Conservation (phyloP, 2,113 vertebrate species). For the Thymallus thymallus region DNA sequence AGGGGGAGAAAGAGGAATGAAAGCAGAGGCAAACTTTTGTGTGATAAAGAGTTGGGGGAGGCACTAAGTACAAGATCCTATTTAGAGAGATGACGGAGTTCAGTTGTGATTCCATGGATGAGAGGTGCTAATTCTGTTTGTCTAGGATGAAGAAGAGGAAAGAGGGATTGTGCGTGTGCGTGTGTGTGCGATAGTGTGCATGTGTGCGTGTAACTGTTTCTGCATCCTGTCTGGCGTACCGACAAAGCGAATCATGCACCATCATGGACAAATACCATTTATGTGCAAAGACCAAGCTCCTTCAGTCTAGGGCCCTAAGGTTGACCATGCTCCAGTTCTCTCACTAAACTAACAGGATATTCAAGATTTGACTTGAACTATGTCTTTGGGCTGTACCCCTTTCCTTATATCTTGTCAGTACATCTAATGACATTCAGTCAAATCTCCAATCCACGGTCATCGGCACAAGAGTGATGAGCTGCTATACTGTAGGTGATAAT, state of each 20-base stretch:
- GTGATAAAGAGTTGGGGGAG: too few species aligned
- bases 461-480: conserved; percentile 33
- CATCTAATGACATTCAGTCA: neutral
- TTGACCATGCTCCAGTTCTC: conserved; percentile 22
- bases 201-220: conserved; percentile 14
- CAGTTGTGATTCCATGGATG: too few species aligned
- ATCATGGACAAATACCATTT: conserved; percentile 45
- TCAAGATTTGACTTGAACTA: conserved; percentile 25
- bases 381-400: conserved; percentile 1
- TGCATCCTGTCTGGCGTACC: conserved; percentile 24
- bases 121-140: too few species aligned
- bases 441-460: neutral
- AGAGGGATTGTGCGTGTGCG: too few species aligned
- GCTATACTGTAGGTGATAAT: conserved; percentile 32
- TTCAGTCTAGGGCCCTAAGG: conserved; percentile 27
- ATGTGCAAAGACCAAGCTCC: conserved; percentile 42
- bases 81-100: too few species aligned
- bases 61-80: too few species aligned
- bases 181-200: neutral
- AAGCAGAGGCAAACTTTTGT: too few species aligned
- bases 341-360: conserved; percentile 19
- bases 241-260: conserved; percentile 20
- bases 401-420: neutral
- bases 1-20: too few species aligned
- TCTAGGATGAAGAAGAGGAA: too few species aligned